Base-by-base conservation (phyloP, 2,113 vertebrate genomes). In the Odocoileus hemionus region DNA sequence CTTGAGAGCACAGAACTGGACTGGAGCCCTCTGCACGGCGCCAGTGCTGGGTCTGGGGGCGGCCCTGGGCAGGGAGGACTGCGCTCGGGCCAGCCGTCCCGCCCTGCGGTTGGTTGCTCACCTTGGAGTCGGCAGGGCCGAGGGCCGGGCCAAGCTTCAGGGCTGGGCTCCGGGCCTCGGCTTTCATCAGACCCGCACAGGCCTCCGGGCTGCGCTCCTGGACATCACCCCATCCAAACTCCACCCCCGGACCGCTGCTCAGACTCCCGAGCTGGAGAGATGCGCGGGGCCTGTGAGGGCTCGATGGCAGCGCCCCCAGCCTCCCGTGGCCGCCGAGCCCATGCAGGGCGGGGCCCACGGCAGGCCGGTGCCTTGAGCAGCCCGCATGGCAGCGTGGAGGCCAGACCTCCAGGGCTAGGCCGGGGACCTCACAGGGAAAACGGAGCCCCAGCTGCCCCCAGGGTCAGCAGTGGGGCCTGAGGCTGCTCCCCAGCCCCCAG, bases 141-240 rank as follows among this genome's bases (percentile, higher is more conserved):
- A 57, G 64, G 13, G 28, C 0, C 5, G 10, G 0, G 33, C 74
- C 30, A 39, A 14, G 57, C 54, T 33, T 52, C 15, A 4, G 39
- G 19, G n/a, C 57, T 4, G 0, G 23, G 23, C 50, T 57, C 1
- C 0, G 1, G 43, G 12, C 1, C 19, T 50, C 23, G 4, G 33
- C 6, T 1, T 39, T 9, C 12, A 36, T 0, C 0, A 12, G 70
- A 86, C 91, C n/a, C 3, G 2, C 6, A 1, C 0, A 25, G 0
- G 33, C 33, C n/a, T 54, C 43, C 0, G 7, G 3, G 52, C 39
- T 2, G 33, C 10, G 7, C 50, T 70, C 39, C 57, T 23, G 52
- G 50, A 52, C 26, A 55, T 50, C 1, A 14, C 14, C 64, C 47
- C 36, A 1, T 0, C 1, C 26, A 36, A 23, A 5, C 55, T 30